phyloP scores from a whole-genome alignment of 2,113 vertebrate genomes.

The Thamnaconus septentrionalis region DNA sequence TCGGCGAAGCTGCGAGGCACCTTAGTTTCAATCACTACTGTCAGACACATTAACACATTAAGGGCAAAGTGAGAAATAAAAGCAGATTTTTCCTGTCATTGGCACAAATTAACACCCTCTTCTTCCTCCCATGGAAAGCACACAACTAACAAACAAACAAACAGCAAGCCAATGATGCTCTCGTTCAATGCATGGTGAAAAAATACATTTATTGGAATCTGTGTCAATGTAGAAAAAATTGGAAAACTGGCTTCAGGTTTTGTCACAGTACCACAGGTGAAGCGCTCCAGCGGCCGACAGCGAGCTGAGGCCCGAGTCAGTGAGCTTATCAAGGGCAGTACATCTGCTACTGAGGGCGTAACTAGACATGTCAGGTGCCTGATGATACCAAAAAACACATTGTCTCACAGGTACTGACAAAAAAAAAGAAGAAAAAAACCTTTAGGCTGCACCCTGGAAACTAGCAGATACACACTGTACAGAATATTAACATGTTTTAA shows the following conservation, averaged over 20 bases:
- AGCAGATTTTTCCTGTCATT: conserved; percentile 8
- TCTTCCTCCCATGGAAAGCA: conserved; percentile 1
- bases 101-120: not conserved
- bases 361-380: conserved; percentile 42
- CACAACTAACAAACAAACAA: conserved; percentile 22
- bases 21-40: conserved; percentile 57
- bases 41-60: conserved; percentile 53
- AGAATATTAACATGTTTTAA: conserved; percentile 18
- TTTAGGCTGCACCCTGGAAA: conserved; percentile 48
- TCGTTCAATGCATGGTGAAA: conserved; percentile 73
- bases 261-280: conserved; percentile 74
- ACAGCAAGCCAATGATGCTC: conserved; percentile 54
- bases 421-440: too few relatives aligned
- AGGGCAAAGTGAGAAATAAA: conserved; percentile 12
- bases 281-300: conserved; percentile 56
- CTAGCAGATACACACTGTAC: conserved; percentile 50
- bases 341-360: conserved; percentile 60
- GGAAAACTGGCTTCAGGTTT: conserved; percentile 74
- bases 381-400: not conserved
- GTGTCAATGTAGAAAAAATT: conserved; percentile 77
- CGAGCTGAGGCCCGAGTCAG: not conserved
- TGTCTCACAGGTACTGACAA: not conserved
- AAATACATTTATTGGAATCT: conserved; percentile 83
- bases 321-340: conserved; percentile 61
- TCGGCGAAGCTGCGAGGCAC: conserved; percentile 48